These are phyloP conservation scores for Himalopsyche phryganea DNA, from an alignment of 1,140 invertebrate genomes.

Conservation along the genomic window DNA sequence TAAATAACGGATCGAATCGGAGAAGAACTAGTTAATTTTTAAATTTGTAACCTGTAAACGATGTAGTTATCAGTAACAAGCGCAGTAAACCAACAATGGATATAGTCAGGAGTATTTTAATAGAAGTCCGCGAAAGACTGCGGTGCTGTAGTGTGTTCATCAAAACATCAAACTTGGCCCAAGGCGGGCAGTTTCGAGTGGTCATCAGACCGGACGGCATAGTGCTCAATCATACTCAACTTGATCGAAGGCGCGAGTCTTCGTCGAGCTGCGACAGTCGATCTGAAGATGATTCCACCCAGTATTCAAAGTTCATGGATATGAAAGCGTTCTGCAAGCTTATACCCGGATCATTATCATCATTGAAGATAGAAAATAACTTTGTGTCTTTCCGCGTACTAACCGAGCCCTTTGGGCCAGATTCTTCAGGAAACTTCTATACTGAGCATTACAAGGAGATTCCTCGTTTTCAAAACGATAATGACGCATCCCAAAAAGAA, in stretches of 20 bases:
- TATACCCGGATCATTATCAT: slow-evolving; percentile 50
- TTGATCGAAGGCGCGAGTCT: slow-evolving; percentile 29
- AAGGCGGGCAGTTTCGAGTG: slow-evolving; percentile 48
- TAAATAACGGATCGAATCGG: no score
- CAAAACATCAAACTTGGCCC: slow-evolving; percentile 45
- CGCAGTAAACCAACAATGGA: slow-evolving; percentile 16
- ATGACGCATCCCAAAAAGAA: not conserved
- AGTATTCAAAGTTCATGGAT: slow-evolving; percentile 41
- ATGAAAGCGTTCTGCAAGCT: slow-evolving; percentile 46
- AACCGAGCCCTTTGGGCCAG: slow-evolving; percentile 43
- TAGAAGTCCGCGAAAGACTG: slow-evolving; percentile 54
- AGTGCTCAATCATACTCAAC: slow-evolving; percentile 43
- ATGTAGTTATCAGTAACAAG: no score
- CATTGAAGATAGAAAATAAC: slow-evolving; percentile 47
- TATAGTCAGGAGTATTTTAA: slow-evolving; percentile 42
- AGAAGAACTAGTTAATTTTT: no score
- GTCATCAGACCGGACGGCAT: slow-evolving; percentile 49
- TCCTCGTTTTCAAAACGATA: slow-evolving; percentile 36
- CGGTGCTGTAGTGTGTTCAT: slow-evolving; percentile 56
- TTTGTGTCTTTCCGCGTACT: slow-evolving; percentile 49
- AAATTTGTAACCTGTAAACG: no score
- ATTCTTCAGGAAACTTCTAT: slow-evolving; percentile 48
- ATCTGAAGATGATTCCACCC: slow-evolving; percentile 28
- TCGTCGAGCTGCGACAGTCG: slow-evolving; percentile 29
- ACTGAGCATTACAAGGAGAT: slow-evolving; percentile 38